Base-by-base conservation (phyloP, 2,888 invertebrate species). In the Harpalus rubripes region DNA sequence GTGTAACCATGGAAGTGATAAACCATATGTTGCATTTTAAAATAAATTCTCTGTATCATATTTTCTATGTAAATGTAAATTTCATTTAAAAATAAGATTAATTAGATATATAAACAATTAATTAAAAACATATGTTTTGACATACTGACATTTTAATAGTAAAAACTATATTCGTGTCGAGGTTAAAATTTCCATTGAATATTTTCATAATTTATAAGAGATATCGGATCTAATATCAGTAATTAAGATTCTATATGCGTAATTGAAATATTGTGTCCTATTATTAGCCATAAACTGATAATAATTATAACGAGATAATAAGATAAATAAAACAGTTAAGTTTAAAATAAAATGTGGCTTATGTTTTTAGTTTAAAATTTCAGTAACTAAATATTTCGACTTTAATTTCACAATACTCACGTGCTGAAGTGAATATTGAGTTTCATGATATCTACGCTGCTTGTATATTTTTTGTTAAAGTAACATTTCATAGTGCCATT, bases 141-240 rank as follows among this genome's bases (percentile, higher is more conserved):
- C 68, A 68, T 15, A 32, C 68, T 68, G 68, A 39, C 68, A 68
- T 68, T 68, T 68, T 68, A 68, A 26, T n/a, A 39, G 39, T 68
- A 68, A 68, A 63, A 68, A 68, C 68, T 68, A 39, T 39, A 68
- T 68, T 68, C 39, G 32, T 68, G 68, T 68, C 68, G 68, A 68
- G 68, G 68, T 68, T 68, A 39, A 68, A 68, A 68, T 68, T 68
- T 68, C 68, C 68, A 68, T 68, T 39, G 68, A 68, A 68, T 68
- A 68, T 68, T 68, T 68, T 68, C 68, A 68, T 68, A 68, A 68
- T 68, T 68, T 68, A 68, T 68, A 26, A 63, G 22, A 22, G 63
- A 63, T 26, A 63, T 63, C 7, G 22, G 18, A 15, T 18, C 18
- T 16, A 61, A 61, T 61, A 61, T 61, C 18, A 61, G 15, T 61